A percentile compares a stretch with the other conserved stretches of the same genome.
Conservation (phyloP, 2,113 vertebrate species). For the Phrynosoma platyrhinos region DNA sequence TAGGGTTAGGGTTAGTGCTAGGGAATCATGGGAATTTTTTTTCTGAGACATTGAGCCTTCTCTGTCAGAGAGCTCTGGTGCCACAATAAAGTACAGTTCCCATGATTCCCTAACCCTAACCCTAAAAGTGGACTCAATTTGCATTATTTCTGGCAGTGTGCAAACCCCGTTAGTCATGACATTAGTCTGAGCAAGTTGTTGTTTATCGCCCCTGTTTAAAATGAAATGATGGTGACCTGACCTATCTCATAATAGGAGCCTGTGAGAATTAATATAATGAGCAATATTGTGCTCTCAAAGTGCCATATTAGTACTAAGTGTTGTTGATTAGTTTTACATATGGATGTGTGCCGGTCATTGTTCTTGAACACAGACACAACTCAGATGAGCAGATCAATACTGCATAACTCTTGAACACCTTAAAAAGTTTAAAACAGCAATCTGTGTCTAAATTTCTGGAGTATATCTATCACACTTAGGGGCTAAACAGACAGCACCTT, state of each 20-base stretch:
- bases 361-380: no score
- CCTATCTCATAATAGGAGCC: not conserved
- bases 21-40: no score
- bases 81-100: no score
- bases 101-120: no score
- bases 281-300: not conserved
- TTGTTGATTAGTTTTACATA: not conserved
- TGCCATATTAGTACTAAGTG: not conserved
- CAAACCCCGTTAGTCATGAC: not conserved
- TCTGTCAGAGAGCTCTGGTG: no score
- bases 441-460: not conserved
- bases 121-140: no score
- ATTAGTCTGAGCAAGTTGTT: not conserved
- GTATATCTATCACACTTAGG: no score
- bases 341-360: no score
- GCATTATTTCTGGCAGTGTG: no score
- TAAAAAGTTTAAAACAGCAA: not conserved
- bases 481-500: no score
- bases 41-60: no score
- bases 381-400: not conserved
- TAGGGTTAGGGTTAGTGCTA: no score
- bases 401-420: not conserved
- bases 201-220: not conserved
- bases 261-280: not conserved
- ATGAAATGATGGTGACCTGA: not conserved